phyloP scores from a whole-genome alignment of 2,113 vertebrate genomes.

The Deroptyus accipitrinus region DNA sequence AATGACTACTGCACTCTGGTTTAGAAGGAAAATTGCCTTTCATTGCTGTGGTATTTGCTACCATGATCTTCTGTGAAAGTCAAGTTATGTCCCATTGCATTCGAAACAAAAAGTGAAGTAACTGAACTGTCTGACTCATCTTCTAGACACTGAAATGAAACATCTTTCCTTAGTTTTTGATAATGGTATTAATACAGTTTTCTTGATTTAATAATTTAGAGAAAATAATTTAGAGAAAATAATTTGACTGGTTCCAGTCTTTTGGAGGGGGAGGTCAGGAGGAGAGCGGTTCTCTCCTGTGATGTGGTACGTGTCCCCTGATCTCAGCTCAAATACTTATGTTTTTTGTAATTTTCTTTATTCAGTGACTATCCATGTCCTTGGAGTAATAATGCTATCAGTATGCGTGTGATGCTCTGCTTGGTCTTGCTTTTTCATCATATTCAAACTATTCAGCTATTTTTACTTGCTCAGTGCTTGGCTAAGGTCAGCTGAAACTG shows the following conservation, averaged over 20 bases:
- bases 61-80: neutral
- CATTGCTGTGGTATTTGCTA: neutral
- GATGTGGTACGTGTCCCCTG: neutral
- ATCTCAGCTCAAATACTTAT: neutral
- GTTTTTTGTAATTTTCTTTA: neutral
- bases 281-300: accelerated
- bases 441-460: neutral
- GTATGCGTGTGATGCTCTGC: neutral
- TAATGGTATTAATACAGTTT: neutral
- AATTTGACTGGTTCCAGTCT: neutral
- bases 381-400: neutral
- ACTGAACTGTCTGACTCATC: neutral
- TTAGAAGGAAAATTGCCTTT: neutral
- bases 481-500: neutral
- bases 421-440: neutral
- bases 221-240: neutral
- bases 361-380: neutral
- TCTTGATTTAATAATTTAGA: neutral
- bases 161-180: neutral
- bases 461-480: neutral
- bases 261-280: accelerated
- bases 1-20: neutral
- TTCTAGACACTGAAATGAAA: neutral
- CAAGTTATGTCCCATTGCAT: neutral
- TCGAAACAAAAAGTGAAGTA: neutral